A percentile compares a stretch with the other conserved stretches of the same genome.
phyloP scores from a whole-genome alignment of 2,888 invertebrate species.

The Coenonympha arcania region DNA sequence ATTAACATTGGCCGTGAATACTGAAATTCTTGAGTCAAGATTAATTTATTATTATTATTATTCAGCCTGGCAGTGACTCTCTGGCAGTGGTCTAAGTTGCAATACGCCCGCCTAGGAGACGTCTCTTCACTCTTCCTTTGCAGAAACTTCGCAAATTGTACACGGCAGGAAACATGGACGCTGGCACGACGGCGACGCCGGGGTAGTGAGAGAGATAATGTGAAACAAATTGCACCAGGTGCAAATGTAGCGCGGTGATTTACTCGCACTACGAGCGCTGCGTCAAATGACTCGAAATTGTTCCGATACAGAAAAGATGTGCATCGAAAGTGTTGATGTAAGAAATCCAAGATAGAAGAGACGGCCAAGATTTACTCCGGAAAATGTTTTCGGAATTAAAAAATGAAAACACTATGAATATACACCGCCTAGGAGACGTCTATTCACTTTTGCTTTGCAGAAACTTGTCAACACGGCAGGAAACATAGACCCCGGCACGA shows the following conservation, averaged over 20 bases:
- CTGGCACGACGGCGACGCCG: slow-evolving; percentile 27
- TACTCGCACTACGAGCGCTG: slow-evolving; percentile 29
- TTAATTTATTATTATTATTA: no score
- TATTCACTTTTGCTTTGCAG: neutral
- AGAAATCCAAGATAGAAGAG: no score
- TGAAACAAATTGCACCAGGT: slow-evolving; percentile 55
- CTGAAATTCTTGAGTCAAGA: no score
- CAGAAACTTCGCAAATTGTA: slow-evolving; percentile 18
- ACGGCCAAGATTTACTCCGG: no score
- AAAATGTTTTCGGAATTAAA: no score
- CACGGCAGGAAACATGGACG: slow-evolving; percentile 31
- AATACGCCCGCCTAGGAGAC: no score
- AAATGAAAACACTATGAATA: no score
- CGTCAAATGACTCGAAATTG: slow-evolving; percentile 47
- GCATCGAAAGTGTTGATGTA: neutral
- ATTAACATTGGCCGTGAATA: no score
- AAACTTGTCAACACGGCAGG: slow-evolving; percentile 16
- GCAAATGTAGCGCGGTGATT: slow-evolving; percentile 49
- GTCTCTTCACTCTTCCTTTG: neutral
- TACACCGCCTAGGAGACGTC: neutral
- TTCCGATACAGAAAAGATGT: slow-evolving; percentile 49
- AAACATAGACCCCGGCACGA: slow-evolving; percentile 34
- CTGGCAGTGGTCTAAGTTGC: no score
- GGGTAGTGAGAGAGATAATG: slow-evolving; percentile 37
- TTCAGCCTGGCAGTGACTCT: no score